These are phyloP conservation scores for Girardinichthys multiradiatus DNA, from an alignment of 2,113 vertebrate species.

Conservation along the genomic window DNA sequence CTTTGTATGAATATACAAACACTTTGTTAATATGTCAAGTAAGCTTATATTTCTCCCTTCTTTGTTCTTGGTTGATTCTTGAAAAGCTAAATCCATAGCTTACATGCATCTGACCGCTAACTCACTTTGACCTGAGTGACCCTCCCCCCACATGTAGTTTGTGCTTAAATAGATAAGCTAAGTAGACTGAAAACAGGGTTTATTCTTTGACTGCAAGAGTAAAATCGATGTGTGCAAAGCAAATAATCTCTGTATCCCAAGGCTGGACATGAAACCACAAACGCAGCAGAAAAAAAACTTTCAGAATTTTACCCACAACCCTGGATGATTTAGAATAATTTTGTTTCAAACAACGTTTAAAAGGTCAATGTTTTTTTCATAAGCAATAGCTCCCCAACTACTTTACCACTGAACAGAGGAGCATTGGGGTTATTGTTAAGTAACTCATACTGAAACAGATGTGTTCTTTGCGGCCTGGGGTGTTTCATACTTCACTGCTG, in stretches of 20 bases:
- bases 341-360: not conserved
- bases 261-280: slow-evolving; percentile 15
- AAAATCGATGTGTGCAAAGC: slow-evolving; percentile 41
- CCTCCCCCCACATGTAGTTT: slow-evolving; percentile 31
- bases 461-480: not conserved
- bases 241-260: slow-evolving; percentile 49
- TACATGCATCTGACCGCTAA: slow-evolving; percentile 21
- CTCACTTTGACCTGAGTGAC: slow-evolving; percentile 56
- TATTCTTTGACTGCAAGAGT: slow-evolving; percentile 5
- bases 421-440: not conserved
- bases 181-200: slow-evolving; percentile 8
- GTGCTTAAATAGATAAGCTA: slow-evolving; percentile 42
- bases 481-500: not conserved
- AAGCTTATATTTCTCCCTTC: slow-evolving; percentile 22
- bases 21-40: slow-evolving; percentile 42
- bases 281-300: not conserved
- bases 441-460: not conserved
- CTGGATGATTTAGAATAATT: not conserved
- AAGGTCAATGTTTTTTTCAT: not conserved
- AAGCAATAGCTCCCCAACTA: not conserved
- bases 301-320: not conserved
- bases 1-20: slow-evolving; percentile 51
- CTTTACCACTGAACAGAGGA: not conserved
- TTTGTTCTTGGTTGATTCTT: slow-evolving; percentile 26
- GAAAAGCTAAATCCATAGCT: slow-evolving; percentile 22